Base-by-base conservation (phyloP, 2,113 vertebrate species). In the Notothenia coriiceps region DNA sequence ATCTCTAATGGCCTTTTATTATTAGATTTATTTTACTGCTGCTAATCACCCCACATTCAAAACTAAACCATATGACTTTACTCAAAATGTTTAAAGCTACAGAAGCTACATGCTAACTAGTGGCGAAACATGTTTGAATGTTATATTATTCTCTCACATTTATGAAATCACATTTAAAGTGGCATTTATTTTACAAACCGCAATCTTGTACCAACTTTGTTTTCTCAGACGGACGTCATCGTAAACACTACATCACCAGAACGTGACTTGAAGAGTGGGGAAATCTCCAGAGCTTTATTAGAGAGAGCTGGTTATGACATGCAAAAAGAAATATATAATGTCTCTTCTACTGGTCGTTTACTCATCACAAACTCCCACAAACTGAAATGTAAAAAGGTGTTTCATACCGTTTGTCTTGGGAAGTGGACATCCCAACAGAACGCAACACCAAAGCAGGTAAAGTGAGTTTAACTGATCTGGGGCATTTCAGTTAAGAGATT, bases 161-260 rank as follows among this genome's bases (percentile, higher is more conserved):
- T 10, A 57, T 2, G 17, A 25, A 3, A 18, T 43, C 10, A 50
- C 18, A 43, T 43, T 43, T 2, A 18, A 33, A 33, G 33, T 67
- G 2, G 2, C 11, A 25, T 12, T 17, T 40, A 6, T 40, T 40
- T 40, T 40, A 7, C 7, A 40, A 29, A 29, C 29, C 29, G 29
- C 29, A 4, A 29, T 29, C 29, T 29, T 47, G 29, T 60, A 40
- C 5, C 7, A 9, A 20, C 13, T 15, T 5, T 49, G 18, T 69
- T 74, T 79, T 67, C 6, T 60, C 88, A 99, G 97, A 93, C 94
- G 0, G 86, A 94, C 22, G 89, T 95, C 70, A 88, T 98, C 77
- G 95, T 98, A 35, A 96, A 95, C 86, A 93, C 90, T 0, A 2
- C 90, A 49, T 2, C 8, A 22, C 0, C 0, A 0, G 0, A 0